Evolutionary conservation across 2,888 invertebrate species (phyloP).

Genomic region (Plemyria rubiginata): DNA sequence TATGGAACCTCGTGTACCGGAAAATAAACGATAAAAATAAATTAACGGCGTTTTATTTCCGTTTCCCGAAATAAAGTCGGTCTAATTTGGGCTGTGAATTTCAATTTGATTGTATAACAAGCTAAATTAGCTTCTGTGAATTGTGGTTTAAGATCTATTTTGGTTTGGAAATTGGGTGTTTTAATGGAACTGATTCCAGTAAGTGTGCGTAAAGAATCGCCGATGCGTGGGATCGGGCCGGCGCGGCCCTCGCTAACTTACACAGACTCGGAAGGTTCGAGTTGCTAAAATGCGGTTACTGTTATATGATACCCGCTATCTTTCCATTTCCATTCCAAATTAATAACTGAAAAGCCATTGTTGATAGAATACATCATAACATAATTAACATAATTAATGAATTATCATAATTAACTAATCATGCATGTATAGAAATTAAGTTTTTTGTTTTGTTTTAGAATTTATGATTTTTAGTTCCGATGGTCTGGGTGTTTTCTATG

Average conservation of each 20-base stretch:
- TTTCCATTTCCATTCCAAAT: not conserved
- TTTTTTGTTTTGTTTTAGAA: no score
- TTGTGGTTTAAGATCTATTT: slow-evolving; percentile 39
- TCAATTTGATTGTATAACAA: slow-evolving; percentile 33
- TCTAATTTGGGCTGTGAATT: slow-evolving; percentile 46
- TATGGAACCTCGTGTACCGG: slow-evolving; percentile 77
- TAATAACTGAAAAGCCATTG: no score
- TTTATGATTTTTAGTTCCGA: no score
- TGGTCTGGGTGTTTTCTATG: no score
- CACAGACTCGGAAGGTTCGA: slow-evolving; percentile 35
- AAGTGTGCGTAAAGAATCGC: slow-evolving; percentile 57
- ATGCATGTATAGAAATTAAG: no score
- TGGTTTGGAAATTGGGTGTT: slow-evolving; percentile 34
- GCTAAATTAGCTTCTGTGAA: slow-evolving; percentile 24
- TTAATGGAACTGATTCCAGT: slow-evolving; percentile 65
- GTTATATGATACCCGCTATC: not conserved
- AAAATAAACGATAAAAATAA: slow-evolving; percentile 70
- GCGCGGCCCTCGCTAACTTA: slow-evolving; percentile 42
- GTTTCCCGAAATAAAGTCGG: slow-evolving; percentile 38
- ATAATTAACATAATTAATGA: no score
- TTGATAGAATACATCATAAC: no score
- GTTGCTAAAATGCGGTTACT: not conserved
- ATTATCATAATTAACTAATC: no score
- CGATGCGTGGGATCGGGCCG: slow-evolving; percentile 54
- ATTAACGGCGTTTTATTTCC: slow-evolving; percentile 55